phyloP scores from a whole-genome alignment of 2,113 vertebrate genomes.

The Maccullochella peelii region DNA sequence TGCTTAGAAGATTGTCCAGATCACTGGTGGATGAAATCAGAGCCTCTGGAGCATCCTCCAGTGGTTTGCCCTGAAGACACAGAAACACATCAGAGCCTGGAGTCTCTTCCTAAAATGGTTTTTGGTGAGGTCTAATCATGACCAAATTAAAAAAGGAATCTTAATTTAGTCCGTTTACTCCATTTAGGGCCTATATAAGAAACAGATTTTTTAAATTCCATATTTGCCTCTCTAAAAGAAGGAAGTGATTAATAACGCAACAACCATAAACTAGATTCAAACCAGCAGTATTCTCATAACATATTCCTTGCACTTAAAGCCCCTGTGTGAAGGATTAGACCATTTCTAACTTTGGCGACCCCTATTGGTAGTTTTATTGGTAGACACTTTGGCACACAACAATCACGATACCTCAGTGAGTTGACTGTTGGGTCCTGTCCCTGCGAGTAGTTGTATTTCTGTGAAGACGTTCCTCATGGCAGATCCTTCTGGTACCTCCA shows the following conservation, averaged over 20 bases:
- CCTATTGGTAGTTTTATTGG: accelerated
- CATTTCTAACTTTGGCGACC: not conserved
- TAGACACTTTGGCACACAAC: not conserved
- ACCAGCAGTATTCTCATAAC: not conserved
- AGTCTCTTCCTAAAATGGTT: not conserved
- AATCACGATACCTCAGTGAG: constrained; percentile 72
- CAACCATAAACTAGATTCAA: not conserved
- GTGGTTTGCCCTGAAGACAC: constrained; percentile 57
- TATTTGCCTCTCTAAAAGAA: not conserved
- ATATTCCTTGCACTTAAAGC: not conserved
- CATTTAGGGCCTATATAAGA: not conserved
- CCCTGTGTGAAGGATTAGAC: not conserved
- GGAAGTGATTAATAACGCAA: not conserved
- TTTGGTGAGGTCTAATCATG: not conserved
- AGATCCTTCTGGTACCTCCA: constrained; percentile 42
- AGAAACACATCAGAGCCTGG: not conserved
- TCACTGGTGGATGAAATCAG: constrained; percentile 53
- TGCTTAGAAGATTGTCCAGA: constrained; percentile 76
- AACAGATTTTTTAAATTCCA: not conserved
- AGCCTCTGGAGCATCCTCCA: constrained; percentile 47
- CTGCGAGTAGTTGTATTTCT: constrained; percentile 62
- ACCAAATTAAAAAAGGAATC: not conserved
- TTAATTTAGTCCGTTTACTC: not conserved
- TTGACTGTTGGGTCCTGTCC: constrained; percentile 46
- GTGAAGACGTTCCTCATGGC: constrained; percentile 64